Evolutionary conservation across 1,140 invertebrate genomes (phyloP), one percentile per base, ranked within the genome.

Genomic region (Pachyrhynchus sulphureomaculatus): DNA sequence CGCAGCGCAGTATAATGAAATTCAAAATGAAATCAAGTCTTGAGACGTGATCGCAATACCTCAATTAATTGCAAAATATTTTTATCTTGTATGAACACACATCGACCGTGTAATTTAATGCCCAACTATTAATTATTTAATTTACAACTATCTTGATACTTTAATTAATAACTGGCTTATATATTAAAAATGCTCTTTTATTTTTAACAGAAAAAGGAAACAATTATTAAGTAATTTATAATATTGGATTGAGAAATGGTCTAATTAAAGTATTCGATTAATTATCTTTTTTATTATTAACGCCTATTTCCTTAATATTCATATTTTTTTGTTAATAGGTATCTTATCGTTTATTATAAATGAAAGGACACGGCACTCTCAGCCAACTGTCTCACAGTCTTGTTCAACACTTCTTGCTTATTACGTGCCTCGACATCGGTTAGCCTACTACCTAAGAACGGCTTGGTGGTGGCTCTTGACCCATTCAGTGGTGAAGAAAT

Each of bases 111-210:
- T 57, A 57, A 57, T 57, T 57, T 57, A 47, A 37, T 23, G 54
- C 44, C 33, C 42, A 57, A 29, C 42, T 37, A 57, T 47, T 57
- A 47, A 57, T 57, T 57, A 57, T 57, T 57, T 57, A 57, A 57
- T 57, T 57, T 57, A 15, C 54, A 57, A 42, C 54, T 57, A 33
- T 47, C 21, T 32, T 47, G 54, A 57, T 57, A 57, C 44, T 37
- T 47, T 57, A 57, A 57, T 57, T 57, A 57, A 57, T 47, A 57
- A 33, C 29, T 34, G 45, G 21, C 32, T 56, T 41, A n/a, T 39
- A 26, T 41, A 8, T 18, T 21, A 12, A 18, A 13, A 10, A 8
- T 15, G 4, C 17, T 6, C 4, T 4, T 2, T 13, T 44, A 44
- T 44, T 13, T 13, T 13, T 13, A 37, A 37, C 4, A 12, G 36